Conservation (phyloP, 1,140 invertebrate genomes). For the Drosophila murphyi region DNA sequence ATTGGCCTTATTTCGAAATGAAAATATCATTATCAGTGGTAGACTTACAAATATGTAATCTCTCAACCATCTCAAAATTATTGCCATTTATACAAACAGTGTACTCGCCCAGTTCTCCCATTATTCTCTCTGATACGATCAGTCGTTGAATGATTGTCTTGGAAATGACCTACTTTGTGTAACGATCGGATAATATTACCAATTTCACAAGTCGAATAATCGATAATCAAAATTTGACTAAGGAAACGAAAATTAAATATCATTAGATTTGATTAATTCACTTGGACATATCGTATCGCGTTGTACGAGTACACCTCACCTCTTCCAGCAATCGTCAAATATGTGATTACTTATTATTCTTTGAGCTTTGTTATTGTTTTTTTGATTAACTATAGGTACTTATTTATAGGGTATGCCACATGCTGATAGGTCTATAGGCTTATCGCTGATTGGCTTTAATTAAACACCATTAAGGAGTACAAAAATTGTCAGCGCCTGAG, state of each 20-base stretch:
- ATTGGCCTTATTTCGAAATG: constrained; percentile 11
- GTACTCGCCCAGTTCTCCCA: not conserved
- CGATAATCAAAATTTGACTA: constrained; percentile 30
- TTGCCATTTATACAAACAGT: not conserved
- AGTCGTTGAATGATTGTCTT: constrained; percentile 23
- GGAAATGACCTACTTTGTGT: constrained; percentile 30
- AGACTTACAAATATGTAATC: constrained; percentile 1
- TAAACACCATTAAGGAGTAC: constrained; percentile 78
- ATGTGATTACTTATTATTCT: constrained; percentile 17
- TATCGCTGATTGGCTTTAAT: constrained; percentile 81
- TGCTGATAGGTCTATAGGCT: constrained; percentile 67
- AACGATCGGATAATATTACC: constrained; percentile 30
- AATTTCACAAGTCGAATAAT: constrained; percentile 39
- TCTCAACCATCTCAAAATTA: not conserved
- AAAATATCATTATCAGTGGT: not conserved
- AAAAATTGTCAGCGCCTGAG: constrained; percentile 68
- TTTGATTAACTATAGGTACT: constrained; percentile 60
- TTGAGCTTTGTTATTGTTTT: not conserved
- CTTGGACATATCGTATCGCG: constrained; percentile 66
- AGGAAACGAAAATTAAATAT: constrained; percentile 71
- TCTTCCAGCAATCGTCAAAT: constrained; percentile 1
- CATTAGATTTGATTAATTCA: constrained; percentile 80
- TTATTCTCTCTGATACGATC: constrained; percentile 16
- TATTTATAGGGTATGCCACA: constrained; percentile 54
- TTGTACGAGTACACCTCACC: constrained; percentile 38